Base-by-base conservation (phyloP, 2,888 invertebrate species). In the Cordilura impudica region DNA sequence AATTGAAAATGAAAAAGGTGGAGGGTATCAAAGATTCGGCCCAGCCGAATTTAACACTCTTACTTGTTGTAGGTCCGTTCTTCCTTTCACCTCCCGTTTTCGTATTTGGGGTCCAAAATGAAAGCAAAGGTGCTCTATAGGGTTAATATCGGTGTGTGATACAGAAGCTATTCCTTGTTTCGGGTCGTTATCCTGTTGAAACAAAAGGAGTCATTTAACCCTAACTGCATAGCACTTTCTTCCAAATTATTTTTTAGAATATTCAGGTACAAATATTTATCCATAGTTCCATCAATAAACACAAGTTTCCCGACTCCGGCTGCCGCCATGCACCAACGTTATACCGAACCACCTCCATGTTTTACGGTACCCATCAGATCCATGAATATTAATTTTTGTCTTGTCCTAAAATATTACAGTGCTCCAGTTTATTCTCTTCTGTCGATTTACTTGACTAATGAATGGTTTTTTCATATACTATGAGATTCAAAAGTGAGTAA, bases 401-500 rank as follows among this genome's bases (percentile, higher is more conserved):
- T 6, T 47, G 29, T 4, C 45, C 26, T 14, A 23, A 14, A 45
- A 26, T 72, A 26, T 23, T 3, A 16, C 45, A 63, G 51, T 69
- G 39, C 69, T 63, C 72, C n/a, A 63, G 65, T 19, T 29, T 63
- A 35, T 65, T 29, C 65, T 67, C 26, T 61, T 61, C 31, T 26
- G 18, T 23, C 60, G 43, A 26, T 45, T 45, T 26, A 26, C 23
- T 45, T 45, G 43, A 12, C 45, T 31, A 47, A 29, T 61, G 18
- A 47, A 60, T 61, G n/a, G n/a, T n/a, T n/a, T n/a, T n/a, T n/a
- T n/a, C n/a, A n/a, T n/a, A n/a, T n/a, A n/a, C n/a, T n/a, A n/a
- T n/a, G n/a, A n/a, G n/a, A n/a, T n/a, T n/a, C n/a, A n/a, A n/a
- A n/a, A n/a, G n/a, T n/a, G n/a, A n/a, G n/a, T n/a, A n/a, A n/a